Percentiles rank a stretch among this genome's conserved stretches.
Conservation (phyloP, 2,888 invertebrate genomes). For the Ectropis crepuscularia region DNA sequence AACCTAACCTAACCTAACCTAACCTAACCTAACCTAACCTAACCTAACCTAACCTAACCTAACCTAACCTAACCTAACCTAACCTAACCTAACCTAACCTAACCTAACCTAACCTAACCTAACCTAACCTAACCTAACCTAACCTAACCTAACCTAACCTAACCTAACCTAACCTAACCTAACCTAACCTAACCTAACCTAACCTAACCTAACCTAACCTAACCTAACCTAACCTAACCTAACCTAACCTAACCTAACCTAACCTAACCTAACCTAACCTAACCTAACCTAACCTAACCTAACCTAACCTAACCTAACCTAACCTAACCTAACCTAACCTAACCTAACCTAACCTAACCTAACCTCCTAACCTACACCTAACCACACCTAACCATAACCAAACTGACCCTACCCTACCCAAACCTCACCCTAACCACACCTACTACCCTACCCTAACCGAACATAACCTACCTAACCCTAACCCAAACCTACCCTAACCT, state of each 20-base stretch:
- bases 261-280: constrained; percentile 1
- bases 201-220: constrained; percentile 1
- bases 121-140: constrained; percentile 1
- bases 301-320: constrained; percentile 1
- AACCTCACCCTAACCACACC: not conserved
- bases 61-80: constrained; percentile 1
- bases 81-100: constrained; percentile 1
- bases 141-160: constrained; percentile 1
- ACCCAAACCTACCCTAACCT: too few relatives aligned
- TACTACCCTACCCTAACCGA: not conserved
- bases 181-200: constrained; percentile 1
- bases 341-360: too few relatives aligned
- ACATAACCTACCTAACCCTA: not conserved
- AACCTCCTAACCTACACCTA: constrained; percentile 1
- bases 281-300: constrained; percentile 1
- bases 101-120: constrained; percentile 1
- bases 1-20: constrained; percentile 1
- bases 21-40: constrained; percentile 1
- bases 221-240: constrained; percentile 1
- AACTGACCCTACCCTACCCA: not conserved
- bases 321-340: constrained; percentile 1
- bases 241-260: constrained; percentile 1
- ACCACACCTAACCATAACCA: not conserved
- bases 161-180: constrained; percentile 1
- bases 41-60: constrained; percentile 1